Conservation (phyloP, 2,888 invertebrate genomes). For the Netelia fuscicornis region DNA sequence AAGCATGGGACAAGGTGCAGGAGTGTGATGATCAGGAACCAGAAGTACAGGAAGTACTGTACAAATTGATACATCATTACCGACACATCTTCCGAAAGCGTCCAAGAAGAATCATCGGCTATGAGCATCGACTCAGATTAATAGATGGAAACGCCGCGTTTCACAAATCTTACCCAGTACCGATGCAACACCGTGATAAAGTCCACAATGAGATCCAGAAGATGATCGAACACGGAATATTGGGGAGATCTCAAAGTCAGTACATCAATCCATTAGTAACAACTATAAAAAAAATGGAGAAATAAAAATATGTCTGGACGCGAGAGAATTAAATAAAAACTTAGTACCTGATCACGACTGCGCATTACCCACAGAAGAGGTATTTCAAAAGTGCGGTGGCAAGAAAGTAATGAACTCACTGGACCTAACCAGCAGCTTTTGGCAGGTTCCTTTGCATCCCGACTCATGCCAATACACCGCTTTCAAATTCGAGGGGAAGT, state of each 20-base stretch:
- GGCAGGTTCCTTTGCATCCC: background rate
- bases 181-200: background rate
- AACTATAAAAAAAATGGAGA: background rate
- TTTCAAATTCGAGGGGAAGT: background rate
- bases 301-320: background rate
- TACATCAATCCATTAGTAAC: background rate
- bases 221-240: background rate
- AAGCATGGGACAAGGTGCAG: too few relatives aligned
- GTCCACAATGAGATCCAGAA: background rate
- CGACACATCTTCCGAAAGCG: background rate
- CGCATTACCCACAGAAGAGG: background rate
- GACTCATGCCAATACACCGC: background rate
- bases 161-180: background rate
- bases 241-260: background rate
- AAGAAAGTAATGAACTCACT: background rate
- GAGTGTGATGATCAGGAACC: too few relatives aligned
- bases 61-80: too few relatives aligned
- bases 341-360: background rate
- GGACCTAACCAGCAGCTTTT: background rate
- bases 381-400: background rate
- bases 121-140: background rate
- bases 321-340: slow-evolving; percentile 1
- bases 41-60: too few relatives aligned
- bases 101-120: background rate
- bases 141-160: too few relatives aligned